Evolutionary conservation across 30 jellyfish, hydroid and myxozoan species (phyloP).

Genomic region (Hydractinia symbiolongicarpus): DNA sequence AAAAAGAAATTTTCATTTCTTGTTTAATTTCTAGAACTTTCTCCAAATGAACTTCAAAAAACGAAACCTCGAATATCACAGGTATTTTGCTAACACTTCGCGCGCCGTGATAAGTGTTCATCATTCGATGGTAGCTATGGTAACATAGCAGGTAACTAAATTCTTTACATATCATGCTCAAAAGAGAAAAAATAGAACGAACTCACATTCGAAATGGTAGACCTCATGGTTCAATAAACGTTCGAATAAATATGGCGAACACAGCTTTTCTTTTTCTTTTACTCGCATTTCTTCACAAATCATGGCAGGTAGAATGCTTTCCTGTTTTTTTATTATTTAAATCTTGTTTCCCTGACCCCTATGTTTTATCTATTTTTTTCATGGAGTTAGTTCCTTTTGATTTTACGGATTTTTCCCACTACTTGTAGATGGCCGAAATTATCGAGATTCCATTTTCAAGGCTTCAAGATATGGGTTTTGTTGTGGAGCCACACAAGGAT

Average conservation of each 20-base stretch:
- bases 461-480: conserved; percentile 58
- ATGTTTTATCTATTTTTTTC: no score
- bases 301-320: not conserved
- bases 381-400: no score
- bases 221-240: no score
- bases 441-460: conserved; percentile 31
- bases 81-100: no score
- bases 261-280: not conserved
- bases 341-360: no score
- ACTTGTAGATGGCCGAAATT: conserved; percentile 41
- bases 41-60: no score
- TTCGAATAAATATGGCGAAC: no score
- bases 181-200: not conserved
- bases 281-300: not conserved
- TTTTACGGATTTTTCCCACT: not conserved
- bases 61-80: no score
- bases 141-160: not conserved
- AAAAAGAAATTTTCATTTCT: no score
- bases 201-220: no score
- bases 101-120: no score
- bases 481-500: conserved; percentile 28
- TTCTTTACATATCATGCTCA: conserved; percentile 1
- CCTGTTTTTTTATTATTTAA: not conserved
- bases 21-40: no score
- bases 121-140: not conserved